These are phyloP conservation scores for Elysia crispata DNA, from an alignment of 2,888 invertebrate genomes.

Conservation along the genomic window DNA sequence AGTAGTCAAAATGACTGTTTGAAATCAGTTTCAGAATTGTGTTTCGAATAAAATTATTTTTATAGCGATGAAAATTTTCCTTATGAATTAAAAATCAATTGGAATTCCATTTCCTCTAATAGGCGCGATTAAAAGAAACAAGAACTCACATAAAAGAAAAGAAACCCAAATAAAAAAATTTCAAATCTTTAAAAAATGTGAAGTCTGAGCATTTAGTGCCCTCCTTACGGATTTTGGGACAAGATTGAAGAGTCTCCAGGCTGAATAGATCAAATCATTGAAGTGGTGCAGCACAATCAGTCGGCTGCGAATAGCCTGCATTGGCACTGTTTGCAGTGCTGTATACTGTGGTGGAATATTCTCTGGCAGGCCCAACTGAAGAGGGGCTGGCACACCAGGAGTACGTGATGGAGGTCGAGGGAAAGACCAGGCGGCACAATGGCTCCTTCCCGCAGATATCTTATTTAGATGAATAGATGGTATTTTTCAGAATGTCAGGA, in stretches of 20 bases:
- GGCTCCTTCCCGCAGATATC: conserved; percentile 83
- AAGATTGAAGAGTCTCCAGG: conserved; percentile 79
- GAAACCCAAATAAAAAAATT: too few species aligned
- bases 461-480: conserved; percentile 54
- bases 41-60: too few species aligned
- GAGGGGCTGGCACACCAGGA: conserved; percentile 80
- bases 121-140: too few species aligned
- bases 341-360: conserved; percentile 81
- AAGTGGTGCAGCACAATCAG: conserved; percentile 82
- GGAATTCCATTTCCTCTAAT: too few species aligned
- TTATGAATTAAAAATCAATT: too few species aligned
- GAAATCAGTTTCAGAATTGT: too few species aligned
- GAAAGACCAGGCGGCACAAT: conserved; percentile 83
- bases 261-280: conserved; percentile 82
- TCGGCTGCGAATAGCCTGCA: conserved; percentile 80
- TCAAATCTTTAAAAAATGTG: too few species aligned
- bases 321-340: conserved; percentile 79
- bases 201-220: too few species aligned
- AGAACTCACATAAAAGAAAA: too few species aligned
- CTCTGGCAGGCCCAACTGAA: conserved; percentile 80
- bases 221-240: conserved; percentile 60
- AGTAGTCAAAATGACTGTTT: too few species aligned
- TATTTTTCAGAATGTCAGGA: too few species aligned
- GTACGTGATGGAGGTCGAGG: conserved; percentile 77
- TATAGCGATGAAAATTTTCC: too few species aligned